These are phyloP conservation scores for Steinernema hermaphroditum DNA, from an alignment of 2,888 invertebrate genomes.

Conservation along the genomic window DNA sequence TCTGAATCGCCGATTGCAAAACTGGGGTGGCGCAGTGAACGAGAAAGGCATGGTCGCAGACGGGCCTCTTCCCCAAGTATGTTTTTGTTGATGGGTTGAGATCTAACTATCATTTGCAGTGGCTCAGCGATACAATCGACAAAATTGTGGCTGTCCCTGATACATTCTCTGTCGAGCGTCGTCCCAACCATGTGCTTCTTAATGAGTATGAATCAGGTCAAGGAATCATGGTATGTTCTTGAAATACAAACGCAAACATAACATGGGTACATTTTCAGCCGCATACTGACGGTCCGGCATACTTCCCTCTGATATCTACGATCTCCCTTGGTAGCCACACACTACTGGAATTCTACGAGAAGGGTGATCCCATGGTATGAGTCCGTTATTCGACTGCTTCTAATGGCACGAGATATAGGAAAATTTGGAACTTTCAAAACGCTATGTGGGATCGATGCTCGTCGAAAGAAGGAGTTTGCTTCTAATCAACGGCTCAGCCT, in stretches of 20 bases:
- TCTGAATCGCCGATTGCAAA: constrained; percentile 84
- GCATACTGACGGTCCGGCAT: constrained; percentile 91
- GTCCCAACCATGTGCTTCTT: constrained; percentile 88
- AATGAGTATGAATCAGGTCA: constrained; percentile 86
- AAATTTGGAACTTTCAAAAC: constrained; percentile 30
- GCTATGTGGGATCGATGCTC: constrained; percentile 71
- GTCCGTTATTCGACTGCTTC: constrained; percentile 40
- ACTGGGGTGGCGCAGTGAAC: constrained; percentile 94
- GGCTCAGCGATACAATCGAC: constrained; percentile 44
- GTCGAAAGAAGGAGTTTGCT: constrained; percentile 86
- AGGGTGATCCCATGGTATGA: neutral
- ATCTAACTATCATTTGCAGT: constrained; percentile 39
- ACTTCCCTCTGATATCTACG: constrained; percentile 87
- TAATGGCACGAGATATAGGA: constrained; percentile 27
- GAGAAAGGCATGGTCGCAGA: constrained; percentile 87
- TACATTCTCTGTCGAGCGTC: constrained; percentile 64
- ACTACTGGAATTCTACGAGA: constrained; percentile 79
- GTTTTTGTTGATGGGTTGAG: neutral
- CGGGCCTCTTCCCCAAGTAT: constrained; percentile 76
- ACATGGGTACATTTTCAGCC: constrained; percentile 72
- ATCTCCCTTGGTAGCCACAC: constrained; percentile 88
- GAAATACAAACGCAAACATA: neutral
- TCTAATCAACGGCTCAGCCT: constrained; percentile 81
- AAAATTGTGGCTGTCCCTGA: constrained; percentile 36
- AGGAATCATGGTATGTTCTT: constrained; percentile 69